Percentiles rank a stretch among this genome's conserved stretches.
Evolutionary conservation across 1,140 invertebrate species (phyloP).

Genomic region (Drosophila auraria): DNA sequence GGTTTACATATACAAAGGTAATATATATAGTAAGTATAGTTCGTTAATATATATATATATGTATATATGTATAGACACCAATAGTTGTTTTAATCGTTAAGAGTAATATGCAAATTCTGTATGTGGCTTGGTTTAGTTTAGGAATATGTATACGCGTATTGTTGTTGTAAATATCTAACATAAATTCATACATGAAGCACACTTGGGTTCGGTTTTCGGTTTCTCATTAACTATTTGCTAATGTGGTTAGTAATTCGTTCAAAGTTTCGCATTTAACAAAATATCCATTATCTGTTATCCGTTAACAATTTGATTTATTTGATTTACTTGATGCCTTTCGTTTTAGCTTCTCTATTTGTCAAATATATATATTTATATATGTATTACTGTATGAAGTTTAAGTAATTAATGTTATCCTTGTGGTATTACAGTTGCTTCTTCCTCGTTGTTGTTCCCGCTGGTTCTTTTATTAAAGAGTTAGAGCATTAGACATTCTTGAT

Average conservation of each 20-base stretch:
- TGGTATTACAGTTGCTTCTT: conserved; percentile 80
- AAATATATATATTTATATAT: conserved; percentile 51
- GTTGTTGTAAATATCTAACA: conserved; percentile 76
- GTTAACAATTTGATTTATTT: conserved; percentile 65
- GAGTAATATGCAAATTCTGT: conserved; percentile 67
- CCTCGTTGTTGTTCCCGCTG: conserved; percentile 84
- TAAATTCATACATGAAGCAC: conserved; percentile 85
- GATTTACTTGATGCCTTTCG: conserved; percentile 11
- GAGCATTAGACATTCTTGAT: conserved; percentile 47
- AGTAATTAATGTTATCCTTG: conserved; percentile 43
- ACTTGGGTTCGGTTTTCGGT: conserved; percentile 84
- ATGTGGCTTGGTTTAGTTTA: conserved; percentile 53
- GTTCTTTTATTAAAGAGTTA: conserved; percentile 63
- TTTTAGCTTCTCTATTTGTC: conserved; percentile 12
- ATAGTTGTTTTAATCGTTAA: conserved; percentile 75
- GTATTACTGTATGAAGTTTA: conserved; percentile 52
- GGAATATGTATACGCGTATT: conserved; percentile 58
- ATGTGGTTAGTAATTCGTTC: conserved; percentile 46
- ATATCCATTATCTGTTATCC: conserved; percentile 50
- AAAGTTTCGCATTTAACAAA: conserved; percentile 65
- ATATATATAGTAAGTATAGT: conserved; percentile 58
- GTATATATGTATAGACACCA: conserved; percentile 69
- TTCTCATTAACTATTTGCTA: conserved; percentile 59
- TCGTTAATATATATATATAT: conserved; percentile 43
- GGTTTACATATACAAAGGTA: conserved; percentile 54